Conservation (phyloP, 2,113 vertebrate genomes). For the Trichomycterus rosablanca region DNA sequence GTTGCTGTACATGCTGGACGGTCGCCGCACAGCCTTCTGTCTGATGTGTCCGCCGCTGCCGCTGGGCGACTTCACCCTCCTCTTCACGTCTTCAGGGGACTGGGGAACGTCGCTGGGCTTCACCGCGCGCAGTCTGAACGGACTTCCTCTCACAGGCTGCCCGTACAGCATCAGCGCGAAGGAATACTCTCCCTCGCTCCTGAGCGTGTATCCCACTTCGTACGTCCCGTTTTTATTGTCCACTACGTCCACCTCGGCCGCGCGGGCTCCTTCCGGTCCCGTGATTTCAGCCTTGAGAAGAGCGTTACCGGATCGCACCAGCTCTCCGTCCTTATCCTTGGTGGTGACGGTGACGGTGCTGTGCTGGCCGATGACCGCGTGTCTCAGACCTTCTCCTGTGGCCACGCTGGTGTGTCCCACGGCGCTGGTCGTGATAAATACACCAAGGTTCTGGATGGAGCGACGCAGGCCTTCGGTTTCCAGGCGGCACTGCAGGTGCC, state of each 20-base stretch:
- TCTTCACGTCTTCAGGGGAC: slow-evolving; percentile 88
- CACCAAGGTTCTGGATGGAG: slow-evolving; percentile 91
- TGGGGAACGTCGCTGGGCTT: slow-evolving; percentile 80
- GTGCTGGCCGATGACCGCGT: slow-evolving; percentile 82
- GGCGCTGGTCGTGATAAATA: slow-evolving; percentile 84
- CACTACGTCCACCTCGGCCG: slow-evolving; percentile 69
- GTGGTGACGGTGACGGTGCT: slow-evolving; percentile 86
- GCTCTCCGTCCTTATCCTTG: slow-evolving; percentile 90
- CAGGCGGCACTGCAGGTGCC: slow-evolving; percentile 81
- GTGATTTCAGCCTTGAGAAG: slow-evolving; percentile 76
- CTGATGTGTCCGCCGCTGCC: slow-evolving; percentile 81
- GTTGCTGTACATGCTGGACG: slow-evolving; percentile 95
- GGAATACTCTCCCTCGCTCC: slow-evolving; percentile 79
- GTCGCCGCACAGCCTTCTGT: slow-evolving; percentile 88
- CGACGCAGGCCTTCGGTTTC: slow-evolving; percentile 85
- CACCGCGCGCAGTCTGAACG: slow-evolving; percentile 80
- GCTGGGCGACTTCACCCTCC: slow-evolving; percentile 88
- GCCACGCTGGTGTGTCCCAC: slow-evolving; percentile 87
- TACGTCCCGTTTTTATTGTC: slow-evolving; percentile 97
- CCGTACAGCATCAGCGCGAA: slow-evolving; percentile 83
- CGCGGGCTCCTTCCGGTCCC: slow-evolving; percentile 61
- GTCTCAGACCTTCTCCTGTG: slow-evolving; percentile 88
- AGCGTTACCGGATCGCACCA: slow-evolving; percentile 86
- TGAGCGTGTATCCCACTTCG: slow-evolving; percentile 82
- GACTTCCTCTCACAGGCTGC: slow-evolving; percentile 83